A percentile compares a stretch with the other conserved stretches of the same genome.
Evolutionary conservation across 2,797 vertebrate genomes (phyloP).

Genomic region (Trachurus trachurus): DNA sequence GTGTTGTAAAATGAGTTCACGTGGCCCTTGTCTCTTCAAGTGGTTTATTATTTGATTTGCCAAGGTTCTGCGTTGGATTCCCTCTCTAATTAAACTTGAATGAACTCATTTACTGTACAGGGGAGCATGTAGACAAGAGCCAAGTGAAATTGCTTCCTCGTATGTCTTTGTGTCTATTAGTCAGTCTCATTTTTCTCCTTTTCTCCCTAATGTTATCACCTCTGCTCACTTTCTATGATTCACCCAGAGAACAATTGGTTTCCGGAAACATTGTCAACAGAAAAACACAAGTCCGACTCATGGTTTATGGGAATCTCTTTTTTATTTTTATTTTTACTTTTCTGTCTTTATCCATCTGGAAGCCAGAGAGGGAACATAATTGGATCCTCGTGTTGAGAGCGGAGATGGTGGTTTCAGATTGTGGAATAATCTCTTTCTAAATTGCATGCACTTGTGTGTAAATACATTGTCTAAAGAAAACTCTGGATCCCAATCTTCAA

Average conservation of each 20-base stretch:
- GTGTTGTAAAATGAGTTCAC: conserved; percentile 49
- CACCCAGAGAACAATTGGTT: conserved; percentile 41
- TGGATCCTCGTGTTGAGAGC: background rate
- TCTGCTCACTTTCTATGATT: conserved; percentile 40
- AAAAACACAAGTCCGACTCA: conserved; percentile 24
- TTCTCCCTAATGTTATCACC: conserved; percentile 27
- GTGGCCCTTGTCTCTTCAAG: conserved; percentile 52
- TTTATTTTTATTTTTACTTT: background rate
- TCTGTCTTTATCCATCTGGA: conserved; percentile 24
- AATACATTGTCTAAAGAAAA: too few species aligned
- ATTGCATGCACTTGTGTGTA: background rate
- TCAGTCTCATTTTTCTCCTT: conserved; percentile 32
- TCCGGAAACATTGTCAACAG: conserved; percentile 35
- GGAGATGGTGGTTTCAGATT: too few species aligned
- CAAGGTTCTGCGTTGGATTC: conserved; percentile 63
- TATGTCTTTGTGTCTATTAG: conserved; percentile 54
- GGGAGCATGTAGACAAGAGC: conserved; percentile 51
- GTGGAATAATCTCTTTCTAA: too few species aligned
- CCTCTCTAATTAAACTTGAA: conserved; percentile 72
- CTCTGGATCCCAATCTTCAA: background rate
- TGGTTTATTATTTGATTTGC: conserved; percentile 71
- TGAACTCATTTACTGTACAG: conserved; percentile 69
- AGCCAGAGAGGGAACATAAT: background rate
- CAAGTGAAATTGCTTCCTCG: conserved; percentile 57
- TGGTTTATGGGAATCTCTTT: background rate